A percentile compares a stretch with the other conserved stretches of the same genome.
Conservation (phyloP, 2,797 vertebrate genomes). For the Enteromius treurensis region DNA sequence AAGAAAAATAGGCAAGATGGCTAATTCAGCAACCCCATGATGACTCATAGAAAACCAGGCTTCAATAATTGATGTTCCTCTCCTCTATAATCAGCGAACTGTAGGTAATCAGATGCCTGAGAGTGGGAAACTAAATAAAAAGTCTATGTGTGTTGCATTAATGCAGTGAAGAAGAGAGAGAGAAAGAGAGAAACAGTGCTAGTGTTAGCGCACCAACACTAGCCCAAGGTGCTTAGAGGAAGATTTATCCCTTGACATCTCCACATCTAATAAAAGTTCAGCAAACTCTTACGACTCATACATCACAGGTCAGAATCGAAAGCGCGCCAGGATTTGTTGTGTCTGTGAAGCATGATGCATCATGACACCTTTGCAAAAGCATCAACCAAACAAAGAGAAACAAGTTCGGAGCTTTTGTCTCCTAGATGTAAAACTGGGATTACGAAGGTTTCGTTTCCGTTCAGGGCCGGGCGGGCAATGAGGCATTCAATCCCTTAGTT, state of each 20-base stretch:
- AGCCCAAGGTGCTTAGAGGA: slow-evolving; percentile 33
- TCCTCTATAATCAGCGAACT: slow-evolving; percentile 61
- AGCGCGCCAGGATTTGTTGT: background rate
- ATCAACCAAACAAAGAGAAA: slow-evolving; percentile 15
- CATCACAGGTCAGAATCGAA: slow-evolving; percentile 40
- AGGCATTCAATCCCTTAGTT: slow-evolving; percentile 28
- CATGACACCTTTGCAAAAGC: slow-evolving; percentile 28
- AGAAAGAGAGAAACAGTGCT: slow-evolving; percentile 53
- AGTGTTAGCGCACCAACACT: slow-evolving; percentile 35
- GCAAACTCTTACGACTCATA: slow-evolving; percentile 34
- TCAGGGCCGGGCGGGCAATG: background rate
- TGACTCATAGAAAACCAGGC: slow-evolving; percentile 50
- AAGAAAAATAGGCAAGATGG: slow-evolving; percentile 42
- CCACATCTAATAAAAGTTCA: slow-evolving; percentile 47
- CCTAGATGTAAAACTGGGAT: slow-evolving; percentile 3
- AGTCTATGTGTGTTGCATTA: background rate
- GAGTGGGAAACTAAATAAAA: slow-evolving; percentile 55
- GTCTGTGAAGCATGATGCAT: slow-evolving; percentile 31
- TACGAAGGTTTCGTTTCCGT: background rate
- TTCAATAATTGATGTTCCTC: slow-evolving; percentile 67
- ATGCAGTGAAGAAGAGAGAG: slow-evolving; percentile 16
- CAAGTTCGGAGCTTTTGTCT: slow-evolving; percentile 13
- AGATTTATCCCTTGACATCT: slow-evolving; percentile 46
- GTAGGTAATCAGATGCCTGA: slow-evolving; percentile 62
- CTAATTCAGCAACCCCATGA: slow-evolving; percentile 57